Percentiles rank a stretch among this genome's conserved stretches.
Conservation (phyloP, 2,888 invertebrate genomes). For the Drepana falcataria region DNA sequence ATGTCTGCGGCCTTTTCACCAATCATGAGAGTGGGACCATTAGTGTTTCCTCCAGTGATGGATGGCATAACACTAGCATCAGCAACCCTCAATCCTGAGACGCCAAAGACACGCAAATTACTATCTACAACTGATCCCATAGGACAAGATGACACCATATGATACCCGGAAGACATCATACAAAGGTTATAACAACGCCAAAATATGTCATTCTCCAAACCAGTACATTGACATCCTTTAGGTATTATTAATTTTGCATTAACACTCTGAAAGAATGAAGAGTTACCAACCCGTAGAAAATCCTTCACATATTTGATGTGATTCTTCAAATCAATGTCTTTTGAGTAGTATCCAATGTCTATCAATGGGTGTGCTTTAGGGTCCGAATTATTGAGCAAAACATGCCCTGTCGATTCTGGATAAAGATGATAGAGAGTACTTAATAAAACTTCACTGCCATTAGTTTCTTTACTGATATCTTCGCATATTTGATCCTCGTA, state of each 20-base stretch:
- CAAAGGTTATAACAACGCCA: constrained; percentile 83
- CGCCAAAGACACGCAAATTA: constrained; percentile 79
- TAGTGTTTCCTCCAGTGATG: constrained; percentile 85
- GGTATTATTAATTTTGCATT: constrained; percentile 19
- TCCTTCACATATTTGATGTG: constrained; percentile 11
- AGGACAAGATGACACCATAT: constrained; percentile 83
- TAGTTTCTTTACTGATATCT: constrained; percentile 47
- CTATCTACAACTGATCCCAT: constrained; percentile 86
- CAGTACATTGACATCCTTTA: constrained; percentile 16
- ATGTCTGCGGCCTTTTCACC: constrained; percentile 76
- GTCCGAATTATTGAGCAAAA: constrained; percentile 20
- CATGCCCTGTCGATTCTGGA: constrained; percentile 49
- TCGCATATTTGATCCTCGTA: constrained; percentile 15
- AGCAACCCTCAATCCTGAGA: constrained; percentile 80
- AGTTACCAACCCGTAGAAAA: constrained; percentile 14
- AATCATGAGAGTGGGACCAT: constrained; percentile 87
- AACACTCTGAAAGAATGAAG: constrained; percentile 14
- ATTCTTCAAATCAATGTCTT: constrained; percentile 10
- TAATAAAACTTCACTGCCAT: constrained; percentile 14
- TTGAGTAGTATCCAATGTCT: constrained; percentile 5
- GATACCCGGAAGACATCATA: constrained; percentile 82
- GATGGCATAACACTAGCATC: constrained; percentile 88
- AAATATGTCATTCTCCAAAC: constrained; percentile 71
- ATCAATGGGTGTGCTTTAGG: constrained; percentile 22
- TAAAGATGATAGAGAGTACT: constrained; percentile 12